These are phyloP conservation scores for Steinernema feltiae DNA, from an alignment of 1,140 invertebrate genomes.

Conservation along the genomic window DNA sequence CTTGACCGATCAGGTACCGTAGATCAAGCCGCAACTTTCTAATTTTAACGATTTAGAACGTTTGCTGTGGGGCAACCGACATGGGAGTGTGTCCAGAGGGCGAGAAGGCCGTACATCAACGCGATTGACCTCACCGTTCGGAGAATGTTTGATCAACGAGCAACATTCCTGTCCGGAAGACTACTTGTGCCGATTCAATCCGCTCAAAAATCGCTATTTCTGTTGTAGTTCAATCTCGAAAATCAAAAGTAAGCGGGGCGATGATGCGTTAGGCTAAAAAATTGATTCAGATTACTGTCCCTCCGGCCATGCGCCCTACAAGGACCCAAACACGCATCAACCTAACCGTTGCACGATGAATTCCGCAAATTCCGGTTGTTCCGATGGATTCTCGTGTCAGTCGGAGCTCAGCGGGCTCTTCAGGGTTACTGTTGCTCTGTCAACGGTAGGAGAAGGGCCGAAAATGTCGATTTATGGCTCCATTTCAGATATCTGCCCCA, in stretches of 20 bases:
- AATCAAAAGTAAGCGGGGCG: slow-evolving; percentile 8
- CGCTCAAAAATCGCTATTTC: slow-evolving; percentile 33
- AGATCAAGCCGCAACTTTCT: background rate
- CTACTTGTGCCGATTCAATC: slow-evolving; percentile 34
- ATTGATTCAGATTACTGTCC: slow-evolving; percentile 33
- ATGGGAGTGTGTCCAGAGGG: slow-evolving; percentile 36
- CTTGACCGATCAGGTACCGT: slow-evolving; percentile 24
- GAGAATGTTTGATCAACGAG: slow-evolving; percentile 33
- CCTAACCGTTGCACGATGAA: slow-evolving; percentile 34
- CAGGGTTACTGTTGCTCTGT: slow-evolving; percentile 38
- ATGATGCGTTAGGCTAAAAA: background rate
- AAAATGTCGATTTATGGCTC: background rate
- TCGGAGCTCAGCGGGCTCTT: slow-evolving; percentile 31
- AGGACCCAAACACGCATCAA: slow-evolving; percentile 29
- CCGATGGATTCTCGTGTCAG: slow-evolving; percentile 32
- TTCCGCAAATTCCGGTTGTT: slow-evolving; percentile 27
- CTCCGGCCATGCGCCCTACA: slow-evolving; percentile 29
- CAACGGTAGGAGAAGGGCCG: background rate
- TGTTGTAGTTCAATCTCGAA: slow-evolving; percentile 34
- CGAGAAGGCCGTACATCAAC: slow-evolving; percentile 36
- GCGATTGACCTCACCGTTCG: slow-evolving; percentile 31
- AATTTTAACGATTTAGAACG: slow-evolving; percentile 12
- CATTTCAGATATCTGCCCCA: slow-evolving; percentile 28
- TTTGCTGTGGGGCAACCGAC: slow-evolving; percentile 37
- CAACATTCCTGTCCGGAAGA: slow-evolving; percentile 34